Evolutionary conservation across 2,797 vertebrate genomes (phyloP).

Genomic region (Scolopax bukidnonensis): DNA sequence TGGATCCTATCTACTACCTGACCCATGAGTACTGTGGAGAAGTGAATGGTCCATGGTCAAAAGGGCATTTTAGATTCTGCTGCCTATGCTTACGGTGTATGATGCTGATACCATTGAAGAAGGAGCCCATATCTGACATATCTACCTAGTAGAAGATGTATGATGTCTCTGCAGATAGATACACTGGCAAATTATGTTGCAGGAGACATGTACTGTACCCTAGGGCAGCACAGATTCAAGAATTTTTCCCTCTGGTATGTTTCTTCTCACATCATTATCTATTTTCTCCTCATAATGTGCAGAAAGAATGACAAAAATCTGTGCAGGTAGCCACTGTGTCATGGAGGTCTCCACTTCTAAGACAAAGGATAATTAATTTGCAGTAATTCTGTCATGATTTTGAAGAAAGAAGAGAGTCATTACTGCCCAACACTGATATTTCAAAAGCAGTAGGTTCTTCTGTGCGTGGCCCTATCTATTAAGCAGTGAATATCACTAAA

Average conservation of each 20-base stretch:
- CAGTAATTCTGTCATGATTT: background rate
- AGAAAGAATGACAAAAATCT: background rate
- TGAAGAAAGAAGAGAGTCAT: background rate
- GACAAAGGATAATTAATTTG: background rate
- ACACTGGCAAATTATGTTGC: background rate
- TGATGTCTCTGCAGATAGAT: background rate
- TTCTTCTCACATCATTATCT: background rate
- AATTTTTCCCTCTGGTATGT: background rate
- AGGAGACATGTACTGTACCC: background rate
- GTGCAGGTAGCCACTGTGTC: background rate
- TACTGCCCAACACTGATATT: background rate
- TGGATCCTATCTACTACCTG: background rate
- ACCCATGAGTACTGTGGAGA: background rate
- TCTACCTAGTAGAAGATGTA: background rate
- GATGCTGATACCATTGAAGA: background rate
- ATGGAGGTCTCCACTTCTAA: background rate
- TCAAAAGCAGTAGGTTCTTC: background rate
- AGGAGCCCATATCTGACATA: background rate
- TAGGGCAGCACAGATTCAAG: background rate
- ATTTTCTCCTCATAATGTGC: background rate
- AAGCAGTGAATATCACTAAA: background rate
- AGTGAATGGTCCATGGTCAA: background rate
- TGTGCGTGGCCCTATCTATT: background rate
- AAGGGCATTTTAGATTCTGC: background rate
- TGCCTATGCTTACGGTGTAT: accelerated